Evolutionary conservation across 2,888 invertebrate species (phyloP), one percentile per base, ranked within the genome.

Genomic region (Idaea dimidiata): DNA sequence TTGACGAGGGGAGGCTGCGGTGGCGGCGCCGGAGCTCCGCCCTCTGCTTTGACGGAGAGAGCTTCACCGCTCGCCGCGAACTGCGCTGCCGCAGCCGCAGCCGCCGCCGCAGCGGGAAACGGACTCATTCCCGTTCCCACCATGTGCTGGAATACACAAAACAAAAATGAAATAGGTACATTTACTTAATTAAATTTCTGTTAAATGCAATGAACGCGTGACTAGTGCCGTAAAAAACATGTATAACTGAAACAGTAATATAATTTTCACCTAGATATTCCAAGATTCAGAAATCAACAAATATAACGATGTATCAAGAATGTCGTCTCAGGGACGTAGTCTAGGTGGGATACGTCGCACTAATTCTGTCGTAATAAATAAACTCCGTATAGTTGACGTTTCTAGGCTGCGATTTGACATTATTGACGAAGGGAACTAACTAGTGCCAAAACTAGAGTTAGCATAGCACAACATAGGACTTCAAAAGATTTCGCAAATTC

Each of bases 61-160:
- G 93, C 89, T 78, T 92, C 91, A 82, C 91, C 89, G 91, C 91
- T 89, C 80, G 91, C 94, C 76, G 85, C 94, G 81, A 85, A 93
- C 83, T 94, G 93, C 62, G 94, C 94, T 71, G 94, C 94, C 73
- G 94, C 94, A 65, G 94, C 94, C 78, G 94, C 93, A 75, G 94
- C 94, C 79, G 94, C 93, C 80, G 94, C 93, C 86, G 94, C 94
- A 87, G 94, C 94, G 76, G 94, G 94, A 88, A 95, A 95, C 90
- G 95, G 95, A 93, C 93, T 93, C 91, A 97, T 96, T 86, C 97
- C 97, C 93, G 97, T 96, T 94, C 97, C 97, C 93, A 97, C 97
- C 97, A 97, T 97, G 94, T 97, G 97, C 97, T 97, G 95, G 54
- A 95, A 96, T 17, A 55, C 16, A 55, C 16, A 16, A 74, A 81